Percentiles rank a stretch among this genome's conserved stretches.
Evolutionary conservation across 2,797 vertebrate species (phyloP).

Genomic region (Sebastes matsubarae): DNA sequence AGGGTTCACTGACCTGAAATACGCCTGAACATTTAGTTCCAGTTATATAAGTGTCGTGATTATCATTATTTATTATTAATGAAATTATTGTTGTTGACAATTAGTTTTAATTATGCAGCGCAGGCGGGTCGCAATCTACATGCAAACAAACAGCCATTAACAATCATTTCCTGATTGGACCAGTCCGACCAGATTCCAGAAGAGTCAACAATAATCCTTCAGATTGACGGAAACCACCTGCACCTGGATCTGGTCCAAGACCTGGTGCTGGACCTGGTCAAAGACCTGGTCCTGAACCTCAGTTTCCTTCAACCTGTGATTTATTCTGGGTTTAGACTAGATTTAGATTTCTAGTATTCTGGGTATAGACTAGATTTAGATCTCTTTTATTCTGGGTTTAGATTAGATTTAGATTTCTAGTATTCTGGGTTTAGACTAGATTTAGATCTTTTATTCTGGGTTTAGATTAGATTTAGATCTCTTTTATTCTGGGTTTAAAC

Average conservation of each 20-base stretch:
- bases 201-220: neutral
- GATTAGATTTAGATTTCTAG: too few relatives aligned
- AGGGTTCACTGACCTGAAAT: neutral
- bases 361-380: too few relatives aligned
- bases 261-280: too few relatives aligned
- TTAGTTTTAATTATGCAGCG: neutral
- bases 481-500: too few relatives aligned
- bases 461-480: too few relatives aligned
- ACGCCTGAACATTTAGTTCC: neutral
- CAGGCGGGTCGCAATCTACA: neutral
- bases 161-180: neutral
- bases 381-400: too few relatives aligned
- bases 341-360: too few relatives aligned
- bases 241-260: neutral
- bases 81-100: neutral
- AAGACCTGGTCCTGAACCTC: too few relatives aligned
- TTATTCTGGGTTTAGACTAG: too few relatives aligned
- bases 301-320: too few relatives aligned
- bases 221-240: neutral
- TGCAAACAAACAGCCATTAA: neutral
- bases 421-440: too few relatives aligned
- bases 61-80: neutral
- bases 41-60: neutral
- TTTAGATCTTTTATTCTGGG: too few relatives aligned
- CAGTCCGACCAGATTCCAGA: neutral